phyloP scores from a whole-genome alignment of 1,140 invertebrate genomes.

The Drosophila bifasciata region DNA sequence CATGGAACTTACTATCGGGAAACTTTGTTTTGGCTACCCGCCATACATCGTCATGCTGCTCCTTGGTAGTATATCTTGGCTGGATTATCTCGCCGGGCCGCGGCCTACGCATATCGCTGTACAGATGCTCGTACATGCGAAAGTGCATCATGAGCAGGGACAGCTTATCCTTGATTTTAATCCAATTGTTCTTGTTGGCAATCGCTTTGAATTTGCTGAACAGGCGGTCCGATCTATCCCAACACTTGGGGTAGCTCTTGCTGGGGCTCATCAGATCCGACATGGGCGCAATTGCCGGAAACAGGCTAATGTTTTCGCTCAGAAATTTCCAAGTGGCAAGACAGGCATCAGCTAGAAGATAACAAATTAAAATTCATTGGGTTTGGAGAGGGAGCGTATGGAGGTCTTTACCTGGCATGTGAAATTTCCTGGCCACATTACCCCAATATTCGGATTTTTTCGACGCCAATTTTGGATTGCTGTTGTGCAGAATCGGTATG shows the following conservation, averaged over 20 bases:
- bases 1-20: constrained; percentile 59
- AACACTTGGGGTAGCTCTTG: constrained; percentile 38
- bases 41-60: constrained; percentile 52
- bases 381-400: no score
- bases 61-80: neutral
- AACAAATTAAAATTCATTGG: no score
- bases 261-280: constrained; percentile 61
- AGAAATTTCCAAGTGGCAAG: constrained; percentile 62
- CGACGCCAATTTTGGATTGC: neutral
- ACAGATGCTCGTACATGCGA: constrained; percentile 40
- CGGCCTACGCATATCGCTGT: constrained; percentile 43
- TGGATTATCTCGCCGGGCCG: constrained; percentile 19
- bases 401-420: constrained; percentile 46
- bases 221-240: constrained; percentile 54
- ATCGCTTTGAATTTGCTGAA: constrained; percentile 66
- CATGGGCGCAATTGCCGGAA: constrained; percentile 67
- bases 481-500: constrained; percentile 63
- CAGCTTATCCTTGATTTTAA: constrained; percentile 35
- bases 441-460: constrained; percentile 41
- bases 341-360: constrained; percentile 28
- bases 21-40: constrained; percentile 36
- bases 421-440: constrained; percentile 48
- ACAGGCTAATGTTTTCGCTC: constrained; percentile 46
- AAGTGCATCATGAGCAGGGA: constrained; percentile 47
- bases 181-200: constrained; percentile 59